Base-by-base conservation (phyloP, 2,113 vertebrate genomes). In the Corvus cornix region DNA sequence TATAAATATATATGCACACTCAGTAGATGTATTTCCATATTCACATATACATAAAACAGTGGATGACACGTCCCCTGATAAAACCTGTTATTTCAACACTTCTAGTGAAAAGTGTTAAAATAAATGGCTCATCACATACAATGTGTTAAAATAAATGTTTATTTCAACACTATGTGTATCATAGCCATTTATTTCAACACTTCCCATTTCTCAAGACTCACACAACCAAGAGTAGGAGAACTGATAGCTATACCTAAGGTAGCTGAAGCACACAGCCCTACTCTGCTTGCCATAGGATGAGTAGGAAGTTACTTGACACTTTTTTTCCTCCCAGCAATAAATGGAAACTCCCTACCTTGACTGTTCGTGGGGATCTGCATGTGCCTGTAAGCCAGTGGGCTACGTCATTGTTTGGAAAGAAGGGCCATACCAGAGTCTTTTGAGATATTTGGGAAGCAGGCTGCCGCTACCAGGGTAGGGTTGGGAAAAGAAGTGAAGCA, bases 51-150 rank as follows among this genome's bases (percentile, higher is more conserved):
- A 97, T 97, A 96, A 98, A 98, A 98, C 97, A 98, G 96, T 95
- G 67, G 97, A 97, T 97, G 96, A 97, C 97, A 98, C 93, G 94
- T 97, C 89, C 95, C 96, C 95, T 97, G 97, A 97, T 97, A 97
- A 98, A 98, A 97, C 96, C 98, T 98, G 97, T 98, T 98, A 98
- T 97, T 98, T 97, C 97, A 98, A 97, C 95, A 97, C 97, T 97
- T 98, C 97, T 97, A 96, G 91, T 95, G 96, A 97, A 97, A 97
- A 97, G 97, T 98, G 97, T 97, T 98, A 98, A 98, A 98, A 97
- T 97, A 98, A 98, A 98, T 98, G 97, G 97, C 96, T 98, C 97
- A 97, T 98, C 97, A 98, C 97, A 98, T 97, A 97, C 95, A 97
- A 97, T 93, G 97, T 98, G 97, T 97, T 98, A 97, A 98, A 98